These are phyloP conservation scores for Drosophila rubida DNA, from an alignment of 2,888 invertebrate species.

Conservation along the genomic window DNA sequence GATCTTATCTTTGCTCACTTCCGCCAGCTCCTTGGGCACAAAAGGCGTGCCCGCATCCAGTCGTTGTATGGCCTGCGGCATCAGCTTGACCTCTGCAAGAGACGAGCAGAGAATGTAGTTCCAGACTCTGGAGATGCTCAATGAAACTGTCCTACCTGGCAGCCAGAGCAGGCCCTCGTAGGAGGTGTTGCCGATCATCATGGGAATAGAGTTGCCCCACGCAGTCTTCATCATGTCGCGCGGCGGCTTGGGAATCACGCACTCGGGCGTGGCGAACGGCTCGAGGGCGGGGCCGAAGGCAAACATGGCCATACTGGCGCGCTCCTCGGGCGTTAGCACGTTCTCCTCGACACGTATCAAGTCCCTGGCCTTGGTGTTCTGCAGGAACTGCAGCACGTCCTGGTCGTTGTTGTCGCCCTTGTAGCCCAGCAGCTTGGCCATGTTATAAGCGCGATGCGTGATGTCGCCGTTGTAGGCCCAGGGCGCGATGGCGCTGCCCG, in stretches of 20 bases:
- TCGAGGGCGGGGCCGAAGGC: conserved; percentile 83
- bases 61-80: conserved; percentile 57
- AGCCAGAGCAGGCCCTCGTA: conserved; percentile 81
- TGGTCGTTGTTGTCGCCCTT: conserved; percentile 83
- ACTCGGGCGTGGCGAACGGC: conserved; percentile 80
- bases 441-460: conserved; percentile 64
- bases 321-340: conserved; percentile 78
- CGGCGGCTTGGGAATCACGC: conserved; percentile 82
- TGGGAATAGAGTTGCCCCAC: conserved; percentile 84
- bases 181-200: conserved; percentile 83
- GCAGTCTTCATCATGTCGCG: conserved; percentile 81
- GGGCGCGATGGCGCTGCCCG: conserved; percentile 73
- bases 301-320: conserved; percentile 67
- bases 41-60: conserved; percentile 67
- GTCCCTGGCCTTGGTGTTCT: conserved; percentile 73
- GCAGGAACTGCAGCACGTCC: conserved; percentile 82
- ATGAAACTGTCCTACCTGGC: conserved; percentile 64
- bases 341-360: conserved; percentile 77
- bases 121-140: no score
- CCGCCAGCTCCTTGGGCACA: conserved; percentile 77
- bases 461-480: conserved; percentile 77
- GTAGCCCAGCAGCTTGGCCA: conserved; percentile 83
- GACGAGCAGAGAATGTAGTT: no score
- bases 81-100: conserved; percentile 57
- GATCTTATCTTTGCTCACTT: conserved; percentile 61